These are phyloP conservation scores for Scytalopus superciliaris DNA, from an alignment of 2,113 vertebrate species.

Conservation along the genomic window DNA sequence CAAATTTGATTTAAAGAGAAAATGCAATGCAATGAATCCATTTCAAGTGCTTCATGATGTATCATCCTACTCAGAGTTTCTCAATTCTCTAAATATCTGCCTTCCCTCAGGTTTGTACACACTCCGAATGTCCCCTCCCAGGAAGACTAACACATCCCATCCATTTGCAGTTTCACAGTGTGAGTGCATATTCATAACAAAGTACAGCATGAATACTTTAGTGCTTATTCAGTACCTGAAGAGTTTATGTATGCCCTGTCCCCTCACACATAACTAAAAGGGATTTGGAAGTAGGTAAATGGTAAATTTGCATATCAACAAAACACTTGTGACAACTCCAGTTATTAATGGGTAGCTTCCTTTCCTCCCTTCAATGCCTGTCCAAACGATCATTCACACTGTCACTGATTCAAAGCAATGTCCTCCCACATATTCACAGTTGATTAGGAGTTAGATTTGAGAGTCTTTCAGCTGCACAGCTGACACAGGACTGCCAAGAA, in stretches of 20 bases:
- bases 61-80: neutral
- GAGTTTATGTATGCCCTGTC: neutral
- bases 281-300: neutral
- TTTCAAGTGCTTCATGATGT: neutral
- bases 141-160: neutral
- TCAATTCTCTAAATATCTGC: neutral
- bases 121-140: neutral
- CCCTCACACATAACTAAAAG: neutral
- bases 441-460: neutral
- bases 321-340: constrained; percentile 4
- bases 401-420: neutral
- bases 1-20: neutral
- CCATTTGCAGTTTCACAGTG: neutral
- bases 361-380: neutral
- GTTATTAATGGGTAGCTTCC: neutral
- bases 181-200: neutral
- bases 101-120: neutral
- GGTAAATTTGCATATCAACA: neutral
- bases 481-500: neutral
- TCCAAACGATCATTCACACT: neutral
- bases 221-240: neutral
- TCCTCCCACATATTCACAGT: constrained; percentile 2
- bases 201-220: neutral
- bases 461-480: neutral
- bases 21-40: neutral